Base-by-base conservation (phyloP, 2,113 vertebrate species). In the Lycaon pictus region DNA sequence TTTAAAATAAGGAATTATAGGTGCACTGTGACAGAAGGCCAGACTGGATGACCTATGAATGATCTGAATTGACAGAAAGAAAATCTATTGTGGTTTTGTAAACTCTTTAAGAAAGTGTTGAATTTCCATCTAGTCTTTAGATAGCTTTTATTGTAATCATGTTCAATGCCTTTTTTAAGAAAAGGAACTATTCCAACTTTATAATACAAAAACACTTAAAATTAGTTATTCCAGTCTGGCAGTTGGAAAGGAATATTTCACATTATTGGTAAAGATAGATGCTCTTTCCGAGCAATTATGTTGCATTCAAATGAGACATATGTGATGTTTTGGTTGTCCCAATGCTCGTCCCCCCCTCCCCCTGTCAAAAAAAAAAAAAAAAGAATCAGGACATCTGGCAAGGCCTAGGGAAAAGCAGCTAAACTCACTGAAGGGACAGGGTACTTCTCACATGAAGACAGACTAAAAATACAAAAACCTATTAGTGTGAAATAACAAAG, bases 401-500 rank as follows among this genome's bases (percentile, higher is more conserved):
- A 84, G 51, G 82, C 79, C 25, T 12, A 15, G 63, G 92, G 77
- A 97, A 97, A 95, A 90, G 87, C 91, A 97, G 82, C 72, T 96
- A 94, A 96, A 90, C 83, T 93, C 96, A 95, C 96, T 93, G 94
- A 96, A 93, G 96, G 84, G 53, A 93, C 72, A 71, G 79, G 71
- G 86, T 88, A 93, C 91, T 97, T 98, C 95, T 96, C 82, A 92
- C 93, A 96, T 88, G 97, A 97, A 94, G 96, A 97, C 94, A 96
- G 97, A 69, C 85, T 96, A 69, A 97, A 98, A 96, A 90, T 82
- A 97, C 94, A 98, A 97, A 98, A 97, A 96, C 94, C 97, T 93
- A 96, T 97, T 98, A 96, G 97, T 95, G 96, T 88, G 98, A 94
- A 97, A 94, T 96, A 96, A 98, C 96, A 98, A 97, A 98, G 96